Percentiles rank a stretch among this genome's conserved stretches.
Evolutionary conservation across 2,797 vertebrate genomes (phyloP).

Genomic region (Gallirallus australis): DNA sequence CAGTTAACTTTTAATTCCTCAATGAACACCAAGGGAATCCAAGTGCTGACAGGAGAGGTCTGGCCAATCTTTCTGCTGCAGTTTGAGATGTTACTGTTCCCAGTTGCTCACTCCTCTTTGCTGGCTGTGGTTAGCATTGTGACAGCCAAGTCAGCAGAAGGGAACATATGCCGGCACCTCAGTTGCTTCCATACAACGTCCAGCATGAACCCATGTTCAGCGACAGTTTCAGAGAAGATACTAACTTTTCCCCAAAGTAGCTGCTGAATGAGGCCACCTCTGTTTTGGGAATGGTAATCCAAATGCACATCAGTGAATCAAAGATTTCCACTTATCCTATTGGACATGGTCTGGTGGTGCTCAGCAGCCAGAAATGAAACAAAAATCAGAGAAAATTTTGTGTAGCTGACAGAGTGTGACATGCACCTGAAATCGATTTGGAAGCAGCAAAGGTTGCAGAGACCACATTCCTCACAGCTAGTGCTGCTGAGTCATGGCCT

Average conservation of each 20-base stretch:
- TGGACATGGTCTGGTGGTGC: conserved; percentile 1
- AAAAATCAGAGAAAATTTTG: background rate
- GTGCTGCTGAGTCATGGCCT: conserved; percentile 30
- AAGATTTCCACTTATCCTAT: conserved; percentile 14
- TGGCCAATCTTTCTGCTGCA: conserved; percentile 53
- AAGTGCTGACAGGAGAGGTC: conserved; percentile 63
- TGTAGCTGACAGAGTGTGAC: conserved; percentile 3
- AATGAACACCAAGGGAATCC: conserved; percentile 51
- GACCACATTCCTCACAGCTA: conserved; percentile 17
- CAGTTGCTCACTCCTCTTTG: conserved; percentile 54
- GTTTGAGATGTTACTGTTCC: conserved; percentile 63
- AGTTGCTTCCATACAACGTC: conserved; percentile 22
- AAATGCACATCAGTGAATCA: background rate
- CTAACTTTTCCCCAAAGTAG: background rate
- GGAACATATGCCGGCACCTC: conserved; percentile 59
- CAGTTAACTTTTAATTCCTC: conserved; percentile 65
- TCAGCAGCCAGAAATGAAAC: conserved; percentile 15
- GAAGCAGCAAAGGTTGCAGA: conserved; percentile 15
- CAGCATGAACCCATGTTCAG: conserved; percentile 26
- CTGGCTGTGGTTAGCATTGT: conserved; percentile 28
- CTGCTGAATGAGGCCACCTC: background rate
- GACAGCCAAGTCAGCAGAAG: conserved; percentile 64
- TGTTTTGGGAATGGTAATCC: background rate
- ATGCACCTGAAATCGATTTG: conserved; percentile 42
- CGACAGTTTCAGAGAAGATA: background rate